These are phyloP conservation scores for Mactromeris polynyma DNA, from an alignment of 2,888 invertebrate species.

Conservation along the genomic window DNA sequence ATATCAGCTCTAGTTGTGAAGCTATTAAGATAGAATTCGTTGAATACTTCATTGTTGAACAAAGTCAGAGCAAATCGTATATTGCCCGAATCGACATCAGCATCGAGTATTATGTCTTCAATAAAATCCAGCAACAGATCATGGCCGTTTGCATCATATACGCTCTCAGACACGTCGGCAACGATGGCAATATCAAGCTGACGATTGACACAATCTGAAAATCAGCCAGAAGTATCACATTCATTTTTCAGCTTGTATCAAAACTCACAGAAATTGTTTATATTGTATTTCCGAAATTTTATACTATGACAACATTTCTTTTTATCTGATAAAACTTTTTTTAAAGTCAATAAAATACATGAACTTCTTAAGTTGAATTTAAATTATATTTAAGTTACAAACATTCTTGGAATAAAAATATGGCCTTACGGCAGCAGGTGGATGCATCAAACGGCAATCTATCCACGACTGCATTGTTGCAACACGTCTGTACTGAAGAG, in stretches of 20 bases:
- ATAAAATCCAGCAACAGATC: slow-evolving; percentile 1
- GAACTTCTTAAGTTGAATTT: too few species aligned
- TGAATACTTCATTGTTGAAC: slow-evolving; percentile 16
- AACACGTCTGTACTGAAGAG: background rate
- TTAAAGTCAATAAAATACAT: too few species aligned
- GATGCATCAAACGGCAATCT: slow-evolving; percentile 23
- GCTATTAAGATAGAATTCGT: slow-evolving; percentile 6
- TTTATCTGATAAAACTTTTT: too few species aligned
- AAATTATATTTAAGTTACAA: too few species aligned
- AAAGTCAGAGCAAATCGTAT: slow-evolving; percentile 7
- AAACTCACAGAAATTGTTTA: too few species aligned
- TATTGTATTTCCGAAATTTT: too few species aligned
- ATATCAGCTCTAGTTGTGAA: slow-evolving; percentile 2
- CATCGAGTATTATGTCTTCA: background rate
- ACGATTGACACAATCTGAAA: slow-evolving; percentile 32
- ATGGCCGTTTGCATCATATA: background rate
- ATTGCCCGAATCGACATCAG: slow-evolving; percentile 15
- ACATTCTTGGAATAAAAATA: background rate
- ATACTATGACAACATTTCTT: too few species aligned
- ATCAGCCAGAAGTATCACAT: too few species aligned
- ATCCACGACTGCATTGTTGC: background rate
- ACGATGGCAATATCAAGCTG: slow-evolving; percentile 39
- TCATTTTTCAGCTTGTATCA: too few species aligned
- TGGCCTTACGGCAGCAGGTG: slow-evolving; percentile 39
- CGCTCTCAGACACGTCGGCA: slow-evolving; percentile 36